These are phyloP conservation scores for Puma concolor DNA, from an alignment of 2,113 vertebrate genomes.

Conservation along the genomic window DNA sequence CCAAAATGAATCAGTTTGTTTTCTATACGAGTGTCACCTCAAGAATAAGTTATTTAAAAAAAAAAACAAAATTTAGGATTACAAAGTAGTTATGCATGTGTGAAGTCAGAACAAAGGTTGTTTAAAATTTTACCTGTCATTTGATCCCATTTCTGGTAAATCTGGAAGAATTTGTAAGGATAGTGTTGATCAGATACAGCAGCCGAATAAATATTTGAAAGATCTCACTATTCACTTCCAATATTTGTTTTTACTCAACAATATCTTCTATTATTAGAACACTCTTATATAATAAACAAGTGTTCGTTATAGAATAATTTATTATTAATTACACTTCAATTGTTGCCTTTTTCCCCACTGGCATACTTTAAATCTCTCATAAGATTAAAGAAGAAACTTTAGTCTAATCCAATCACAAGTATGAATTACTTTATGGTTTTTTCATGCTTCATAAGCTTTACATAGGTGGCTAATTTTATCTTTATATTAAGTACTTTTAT, in stretches of 20 bases:
- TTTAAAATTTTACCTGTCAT: not conserved
- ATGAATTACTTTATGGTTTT: not conserved
- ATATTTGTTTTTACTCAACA: not conserved
- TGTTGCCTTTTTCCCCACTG: not conserved
- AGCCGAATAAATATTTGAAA: not conserved
- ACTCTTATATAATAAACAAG: not conserved
- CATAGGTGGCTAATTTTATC: not conserved
- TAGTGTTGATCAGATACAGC: not conserved
- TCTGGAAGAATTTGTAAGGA: not conserved
- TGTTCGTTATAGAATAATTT: not conserved
- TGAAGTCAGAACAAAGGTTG: not conserved
- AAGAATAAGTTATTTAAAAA: not conserved
- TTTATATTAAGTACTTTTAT: not conserved
- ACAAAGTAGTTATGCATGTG: not conserved
- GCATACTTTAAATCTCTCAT: not conserved
- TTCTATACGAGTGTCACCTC: not conserved
- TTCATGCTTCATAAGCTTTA: not conserved
- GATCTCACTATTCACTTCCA: not conserved
- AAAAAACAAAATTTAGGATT: not conserved
- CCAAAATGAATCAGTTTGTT: not conserved
- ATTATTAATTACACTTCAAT: slow-evolving; percentile 11
- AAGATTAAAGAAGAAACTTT: not conserved
- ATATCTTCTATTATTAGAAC: not conserved
- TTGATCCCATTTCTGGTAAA: not conserved
- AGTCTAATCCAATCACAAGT: not conserved